These are phyloP conservation scores for Mallateleia sp. DNA, from an alignment of 2,888 invertebrate species.

Conservation along the genomic window DNA sequence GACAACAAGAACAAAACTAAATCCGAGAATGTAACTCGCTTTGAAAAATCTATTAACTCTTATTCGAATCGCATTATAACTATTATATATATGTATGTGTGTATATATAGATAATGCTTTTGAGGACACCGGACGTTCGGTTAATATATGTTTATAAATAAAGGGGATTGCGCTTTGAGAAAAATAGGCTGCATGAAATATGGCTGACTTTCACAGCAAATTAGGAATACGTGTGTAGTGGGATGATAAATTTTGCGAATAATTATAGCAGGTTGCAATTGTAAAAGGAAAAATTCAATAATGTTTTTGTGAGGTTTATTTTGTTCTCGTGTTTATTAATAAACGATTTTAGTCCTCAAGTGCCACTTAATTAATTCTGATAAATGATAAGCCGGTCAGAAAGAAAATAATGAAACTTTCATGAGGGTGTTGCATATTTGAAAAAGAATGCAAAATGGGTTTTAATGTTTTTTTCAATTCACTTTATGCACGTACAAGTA, in stretches of 20 bases:
- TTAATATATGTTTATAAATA: neutral
- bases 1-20: slow-evolving; percentile 65
- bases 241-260: neutral
- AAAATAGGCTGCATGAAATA: neutral
- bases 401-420: neutral
- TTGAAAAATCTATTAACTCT: slow-evolving; percentile 68
- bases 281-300: neutral
- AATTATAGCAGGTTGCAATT: neutral
- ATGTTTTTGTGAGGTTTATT: neutral
- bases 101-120: slow-evolving; percentile 49
- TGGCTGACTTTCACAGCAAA: neutral
- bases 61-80: slow-evolving; percentile 62
- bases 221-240: neutral
- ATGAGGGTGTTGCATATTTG: neutral
- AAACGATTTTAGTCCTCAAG: neutral
- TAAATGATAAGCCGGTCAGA: neutral
- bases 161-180: neutral
- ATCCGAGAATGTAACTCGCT: slow-evolving; percentile 55
- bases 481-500: no score
- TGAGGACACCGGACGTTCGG: neutral
- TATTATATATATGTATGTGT: slow-evolving; percentile 9
- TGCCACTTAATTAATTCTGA: neutral
- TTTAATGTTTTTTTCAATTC: no score
- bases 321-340: neutral
- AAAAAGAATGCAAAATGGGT: neutral